Conservation (phyloP, 2,888 invertebrate species). For the Eupithecia exiguata region DNA sequence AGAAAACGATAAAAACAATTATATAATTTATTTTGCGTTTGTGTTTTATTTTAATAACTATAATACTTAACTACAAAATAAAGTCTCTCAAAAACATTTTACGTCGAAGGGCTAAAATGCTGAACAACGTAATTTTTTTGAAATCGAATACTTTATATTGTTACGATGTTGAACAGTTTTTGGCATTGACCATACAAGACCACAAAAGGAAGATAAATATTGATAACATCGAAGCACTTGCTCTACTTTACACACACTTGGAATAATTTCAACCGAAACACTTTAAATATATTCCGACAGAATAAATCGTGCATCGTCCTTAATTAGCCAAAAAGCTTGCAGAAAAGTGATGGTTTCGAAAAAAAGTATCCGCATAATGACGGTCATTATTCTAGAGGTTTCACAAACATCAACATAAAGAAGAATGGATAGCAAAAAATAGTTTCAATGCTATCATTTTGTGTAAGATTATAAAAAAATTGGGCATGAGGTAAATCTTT, state of each 20-base stretch:
- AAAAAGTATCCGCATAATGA: background rate
- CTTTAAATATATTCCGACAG: slow-evolving; percentile 26
- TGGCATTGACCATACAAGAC: background rate
- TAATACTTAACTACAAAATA: too few relatives aligned
- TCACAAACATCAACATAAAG: background rate
- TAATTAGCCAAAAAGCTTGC: slow-evolving; percentile 30
- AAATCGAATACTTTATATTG: too few relatives aligned
- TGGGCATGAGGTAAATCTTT: too few relatives aligned
- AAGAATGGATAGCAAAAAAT: background rate
- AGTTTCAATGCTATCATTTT: too few relatives aligned
- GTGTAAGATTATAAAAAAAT: background rate
- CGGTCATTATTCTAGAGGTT: background rate
- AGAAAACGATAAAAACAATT: too few relatives aligned
- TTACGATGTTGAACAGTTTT: background rate
- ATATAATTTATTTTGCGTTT: too few relatives aligned
- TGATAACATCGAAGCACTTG: slow-evolving; percentile 5
- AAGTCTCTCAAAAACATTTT: too few relatives aligned
- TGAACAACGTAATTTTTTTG: too few relatives aligned
- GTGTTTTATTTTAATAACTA: too few relatives aligned
- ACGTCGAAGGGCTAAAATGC: too few relatives aligned
- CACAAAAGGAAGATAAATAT: background rate
- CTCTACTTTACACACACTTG: slow-evolving; percentile 16
- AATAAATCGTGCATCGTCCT: slow-evolving; percentile 33
- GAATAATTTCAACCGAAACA: slow-evolving; percentile 23
- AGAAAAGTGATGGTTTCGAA: background rate